phyloP scores from a whole-genome alignment of 2,113 vertebrate genomes.

The Actenoides hombroni region DNA sequence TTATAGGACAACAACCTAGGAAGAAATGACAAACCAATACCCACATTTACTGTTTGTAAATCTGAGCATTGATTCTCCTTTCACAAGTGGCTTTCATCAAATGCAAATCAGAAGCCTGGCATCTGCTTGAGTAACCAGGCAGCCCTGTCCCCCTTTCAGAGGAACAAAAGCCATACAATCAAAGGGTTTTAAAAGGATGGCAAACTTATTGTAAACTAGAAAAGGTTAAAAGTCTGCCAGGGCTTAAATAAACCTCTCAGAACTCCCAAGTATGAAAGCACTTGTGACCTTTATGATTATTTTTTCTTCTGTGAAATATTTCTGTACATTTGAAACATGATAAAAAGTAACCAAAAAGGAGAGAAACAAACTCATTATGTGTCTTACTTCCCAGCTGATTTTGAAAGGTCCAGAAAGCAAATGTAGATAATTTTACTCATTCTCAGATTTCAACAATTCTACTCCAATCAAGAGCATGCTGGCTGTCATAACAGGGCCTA shows the following conservation, averaged over 20 bases:
- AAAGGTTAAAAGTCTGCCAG: slow-evolving; percentile 70
- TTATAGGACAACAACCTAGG: slow-evolving; percentile 53
- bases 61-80: slow-evolving; percentile 66
- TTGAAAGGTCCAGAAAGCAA: background rate
- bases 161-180: slow-evolving; percentile 67
- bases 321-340: background rate
- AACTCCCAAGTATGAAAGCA: slow-evolving; percentile 14
- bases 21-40: slow-evolving; percentile 65
- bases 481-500: background rate
- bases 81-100: slow-evolving; percentile 70
- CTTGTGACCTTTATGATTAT: background rate
- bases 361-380: background rate
- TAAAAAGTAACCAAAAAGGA: background rate
- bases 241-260: slow-evolving; percentile 55
- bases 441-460: background rate
- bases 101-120: slow-evolving; percentile 72
- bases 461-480: background rate
- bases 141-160: slow-evolving; percentile 63
- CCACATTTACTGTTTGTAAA: slow-evolving; percentile 69
- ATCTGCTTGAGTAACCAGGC: slow-evolving; percentile 70
- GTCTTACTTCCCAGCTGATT: background rate
- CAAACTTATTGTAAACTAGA: slow-evolving; percentile 64
- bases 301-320: background rate
- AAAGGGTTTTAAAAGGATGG: slow-evolving; percentile 59
- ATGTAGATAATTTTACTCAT: background rate